Conservation (phyloP, 2,888 invertebrate genomes). For the Aphidoletes aphidimyza region DNA sequence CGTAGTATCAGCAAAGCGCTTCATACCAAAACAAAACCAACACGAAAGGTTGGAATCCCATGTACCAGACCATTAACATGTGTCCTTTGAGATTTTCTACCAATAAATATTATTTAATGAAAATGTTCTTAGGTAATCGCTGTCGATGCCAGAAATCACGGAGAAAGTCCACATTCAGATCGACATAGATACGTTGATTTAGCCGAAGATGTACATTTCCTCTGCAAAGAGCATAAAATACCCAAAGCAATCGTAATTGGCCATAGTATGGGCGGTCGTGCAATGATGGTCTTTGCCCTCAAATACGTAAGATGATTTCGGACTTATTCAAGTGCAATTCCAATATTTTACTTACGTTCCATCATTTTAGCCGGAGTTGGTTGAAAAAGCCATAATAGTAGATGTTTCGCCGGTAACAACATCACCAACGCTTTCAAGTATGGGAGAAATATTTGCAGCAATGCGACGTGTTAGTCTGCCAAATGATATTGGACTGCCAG, state of each 20-base stretch:
- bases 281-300: slow-evolving; percentile 86
- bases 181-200: slow-evolving; percentile 80
- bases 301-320: slow-evolving; percentile 70
- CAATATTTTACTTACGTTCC: too few species aligned
- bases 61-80: not conserved
- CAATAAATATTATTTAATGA: slow-evolving; percentile 55
- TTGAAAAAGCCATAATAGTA: slow-evolving; percentile 76
- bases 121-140: slow-evolving; percentile 71
- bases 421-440: slow-evolving; percentile 71
- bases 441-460: slow-evolving; percentile 73
- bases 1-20: slow-evolving; percentile 79
- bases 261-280: slow-evolving; percentile 96
- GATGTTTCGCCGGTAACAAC: slow-evolving; percentile 76
- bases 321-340: not conserved
- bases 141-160: slow-evolving; percentile 94
- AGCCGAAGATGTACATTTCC: slow-evolving; percentile 74
- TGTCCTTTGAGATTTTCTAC: not conserved
- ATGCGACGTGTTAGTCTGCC: slow-evolving; percentile 73
- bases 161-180: slow-evolving; percentile 85
- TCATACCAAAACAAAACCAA: slow-evolving; percentile 69
- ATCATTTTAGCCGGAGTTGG: slow-evolving; percentile 69
- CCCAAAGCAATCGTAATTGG: slow-evolving; percentile 79
- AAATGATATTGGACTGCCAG: slow-evolving; percentile 61
- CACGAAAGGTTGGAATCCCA: slow-evolving; percentile 69
- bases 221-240: slow-evolving; percentile 74